Percentiles rank a stretch among this genome's conserved stretches.
These are phyloP conservation scores for Drosophila neoperkinsi DNA, from an alignment of 2,888 invertebrate species.

Conservation along the genomic window DNA sequence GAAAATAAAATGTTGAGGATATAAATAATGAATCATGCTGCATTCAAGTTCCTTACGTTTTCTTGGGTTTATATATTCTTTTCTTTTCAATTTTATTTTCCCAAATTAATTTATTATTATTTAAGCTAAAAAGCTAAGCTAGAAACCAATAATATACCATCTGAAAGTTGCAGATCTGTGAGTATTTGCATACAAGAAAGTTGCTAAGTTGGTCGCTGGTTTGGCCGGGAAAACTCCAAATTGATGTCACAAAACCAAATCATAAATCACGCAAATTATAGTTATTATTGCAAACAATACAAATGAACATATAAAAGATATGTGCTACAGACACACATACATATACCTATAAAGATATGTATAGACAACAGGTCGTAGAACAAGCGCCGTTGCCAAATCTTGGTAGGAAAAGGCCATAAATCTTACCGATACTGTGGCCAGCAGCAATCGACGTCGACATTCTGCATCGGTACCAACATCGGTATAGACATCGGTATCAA, in stretches of 20 bases:
- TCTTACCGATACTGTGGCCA: constrained; percentile 64
- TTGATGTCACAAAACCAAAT: constrained; percentile 76
- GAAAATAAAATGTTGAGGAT: background rate
- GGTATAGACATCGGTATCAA: constrained; percentile 11
- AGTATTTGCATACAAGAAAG: constrained; percentile 23
- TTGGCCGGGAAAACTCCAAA: constrained; percentile 52
- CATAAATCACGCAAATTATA: constrained; percentile 79
- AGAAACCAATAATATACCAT: background rate
- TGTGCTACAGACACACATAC: constrained; percentile 24
- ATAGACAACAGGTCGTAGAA: constrained; percentile 64
- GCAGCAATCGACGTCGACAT: constrained; percentile 39
- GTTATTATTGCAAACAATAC: constrained; percentile 71
- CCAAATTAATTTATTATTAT: background rate
- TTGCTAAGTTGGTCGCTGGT: constrained; percentile 18
- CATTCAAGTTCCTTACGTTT: background rate
- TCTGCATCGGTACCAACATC: constrained; percentile 24
- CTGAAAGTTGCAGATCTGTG: background rate
- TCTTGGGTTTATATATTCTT: background rate
- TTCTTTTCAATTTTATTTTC: background rate
- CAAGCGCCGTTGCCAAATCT: constrained; percentile 71
- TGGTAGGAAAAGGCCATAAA: constrained; percentile 73
- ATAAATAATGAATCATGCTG: background rate
- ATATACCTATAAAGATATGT: constrained; percentile 45
- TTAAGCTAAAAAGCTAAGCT: background rate
- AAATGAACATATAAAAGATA: constrained; percentile 45